phyloP scores from a whole-genome alignment of 2,888 invertebrate genomes.

The Tetragnatha montana region DNA sequence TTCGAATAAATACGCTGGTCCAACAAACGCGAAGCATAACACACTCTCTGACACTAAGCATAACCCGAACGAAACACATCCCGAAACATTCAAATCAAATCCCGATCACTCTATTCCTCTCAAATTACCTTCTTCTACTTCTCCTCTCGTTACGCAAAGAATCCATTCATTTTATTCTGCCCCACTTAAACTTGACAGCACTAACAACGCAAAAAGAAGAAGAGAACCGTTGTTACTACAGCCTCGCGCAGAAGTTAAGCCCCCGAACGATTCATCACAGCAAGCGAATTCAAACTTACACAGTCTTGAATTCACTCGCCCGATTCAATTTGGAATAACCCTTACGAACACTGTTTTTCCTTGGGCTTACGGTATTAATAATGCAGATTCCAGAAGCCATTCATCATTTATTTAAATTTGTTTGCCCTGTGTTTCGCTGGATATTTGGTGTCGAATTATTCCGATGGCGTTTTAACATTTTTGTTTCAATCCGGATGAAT shows the following conservation, averaged over 20 bases:
- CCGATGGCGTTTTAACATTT: slow-evolving; percentile 49
- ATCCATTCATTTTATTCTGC: slow-evolving; percentile 6
- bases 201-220: background rate
- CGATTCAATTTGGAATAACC: slow-evolving; percentile 21
- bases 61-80: background rate
- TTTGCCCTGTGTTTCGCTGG: slow-evolving; percentile 24
- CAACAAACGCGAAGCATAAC: background rate
- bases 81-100: background rate
- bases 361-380: slow-evolving; percentile 20
- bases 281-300: slow-evolving; percentile 2
- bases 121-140: background rate
- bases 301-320: background rate
- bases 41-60: background rate
- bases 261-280: slow-evolving; percentile 6
- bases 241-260: background rate
- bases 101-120: background rate
- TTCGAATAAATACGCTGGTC: background rate
- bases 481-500: slow-evolving; percentile 32
- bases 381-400: slow-evolving; percentile 46
- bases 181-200: slow-evolving; percentile 5
- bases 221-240: background rate
- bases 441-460: slow-evolving; percentile 43
- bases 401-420: slow-evolving; percentile 54
- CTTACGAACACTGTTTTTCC: background rate
- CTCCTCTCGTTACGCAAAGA: background rate